Base-by-base conservation (phyloP, 1,140 invertebrate species). In the Anastatus disparis region DNA sequence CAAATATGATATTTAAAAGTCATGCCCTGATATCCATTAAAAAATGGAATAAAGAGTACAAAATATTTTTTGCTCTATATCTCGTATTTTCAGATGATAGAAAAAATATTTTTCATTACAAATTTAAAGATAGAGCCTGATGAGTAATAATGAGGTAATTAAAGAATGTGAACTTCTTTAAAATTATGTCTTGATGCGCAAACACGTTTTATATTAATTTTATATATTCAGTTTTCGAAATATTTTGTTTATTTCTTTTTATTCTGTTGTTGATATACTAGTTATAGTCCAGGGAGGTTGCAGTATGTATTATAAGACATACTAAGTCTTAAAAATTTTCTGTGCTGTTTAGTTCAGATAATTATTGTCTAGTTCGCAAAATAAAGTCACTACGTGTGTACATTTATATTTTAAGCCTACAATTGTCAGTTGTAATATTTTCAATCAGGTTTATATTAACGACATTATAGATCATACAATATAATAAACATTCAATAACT, bases 41-140 rank as follows among this genome's bases (percentile, higher is more conserved):
- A 63, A 42, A 69, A n/a, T n/a, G n/a, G n/a, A n/a, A 76, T 73
- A 65, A 73, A 79, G 72, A 79, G 78, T 79, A 79, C 77, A 79
- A 80, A 80, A 71, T 66, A 67, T 64, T 74, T 74, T 70, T 46
- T 61, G 68, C 52, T 63, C 62, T 59, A 65, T 22, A 38, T 62
- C 26, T 64, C 22, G 64, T 55, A 46, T 7, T 70, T 58, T 46
- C 20, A 22, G 9, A 15, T 15, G 20, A 38, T 48, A 48, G 20
- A 48, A 20, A 17, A 35, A 44, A 46, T 44, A 40, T 31, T 66
- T 66, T 55, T 55, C 35, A n/a, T n/a, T n/a, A n/a, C n/a, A n/a
- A n/a, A n/a, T n/a, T n/a, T n/a, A n/a, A n/a, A n/a, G n/a, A n/a
- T n/a, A 46, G 6, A 56, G 13, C 27, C 46, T 68, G 48, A 44